These are phyloP conservation scores for Dolomedes plantarius DNA, from an alignment of 2,888 invertebrate species.

Conservation along the genomic window DNA sequence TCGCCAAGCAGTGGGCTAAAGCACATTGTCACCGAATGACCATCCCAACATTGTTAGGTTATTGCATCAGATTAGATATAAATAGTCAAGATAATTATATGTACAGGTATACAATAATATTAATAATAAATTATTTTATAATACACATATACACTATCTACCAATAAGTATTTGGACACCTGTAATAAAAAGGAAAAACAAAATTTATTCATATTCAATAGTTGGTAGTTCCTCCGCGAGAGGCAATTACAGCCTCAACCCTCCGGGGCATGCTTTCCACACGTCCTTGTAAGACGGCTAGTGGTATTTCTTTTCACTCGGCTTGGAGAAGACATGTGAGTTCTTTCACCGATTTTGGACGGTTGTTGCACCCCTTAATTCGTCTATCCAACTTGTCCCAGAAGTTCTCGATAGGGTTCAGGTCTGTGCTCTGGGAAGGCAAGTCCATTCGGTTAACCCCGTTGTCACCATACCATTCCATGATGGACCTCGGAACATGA, in stretches of 20 bases:
- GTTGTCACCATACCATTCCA: background rate
- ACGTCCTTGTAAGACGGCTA: background rate
- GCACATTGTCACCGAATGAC: too few relatives aligned
- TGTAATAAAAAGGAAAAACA: background rate
- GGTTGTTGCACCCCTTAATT: background rate
- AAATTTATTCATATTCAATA: conserved; percentile 23
- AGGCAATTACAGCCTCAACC: conserved; percentile 4
- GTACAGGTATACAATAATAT: too few relatives aligned
- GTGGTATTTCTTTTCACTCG: conserved; percentile 14
- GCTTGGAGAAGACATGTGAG: conserved; percentile 28
- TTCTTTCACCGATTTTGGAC: conserved; percentile 31
- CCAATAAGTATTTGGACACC: conserved; percentile 7
- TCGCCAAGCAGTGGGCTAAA: too few relatives aligned
- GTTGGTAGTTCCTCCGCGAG: background rate
- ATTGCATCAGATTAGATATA: too few relatives aligned
- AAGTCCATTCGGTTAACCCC: background rate
- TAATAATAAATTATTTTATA: too few relatives aligned
- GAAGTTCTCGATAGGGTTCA: conserved; percentile 5
- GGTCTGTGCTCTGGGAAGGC: background rate
- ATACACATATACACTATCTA: background rate
- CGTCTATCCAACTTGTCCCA: background rate
- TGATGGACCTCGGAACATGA: background rate
- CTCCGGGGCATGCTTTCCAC: too few relatives aligned
- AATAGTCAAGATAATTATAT: too few relatives aligned
- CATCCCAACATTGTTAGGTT: too few relatives aligned